These are phyloP conservation scores for Oryzias woworae DNA, from an alignment of 2,113 vertebrate genomes.

Conservation along the genomic window DNA sequence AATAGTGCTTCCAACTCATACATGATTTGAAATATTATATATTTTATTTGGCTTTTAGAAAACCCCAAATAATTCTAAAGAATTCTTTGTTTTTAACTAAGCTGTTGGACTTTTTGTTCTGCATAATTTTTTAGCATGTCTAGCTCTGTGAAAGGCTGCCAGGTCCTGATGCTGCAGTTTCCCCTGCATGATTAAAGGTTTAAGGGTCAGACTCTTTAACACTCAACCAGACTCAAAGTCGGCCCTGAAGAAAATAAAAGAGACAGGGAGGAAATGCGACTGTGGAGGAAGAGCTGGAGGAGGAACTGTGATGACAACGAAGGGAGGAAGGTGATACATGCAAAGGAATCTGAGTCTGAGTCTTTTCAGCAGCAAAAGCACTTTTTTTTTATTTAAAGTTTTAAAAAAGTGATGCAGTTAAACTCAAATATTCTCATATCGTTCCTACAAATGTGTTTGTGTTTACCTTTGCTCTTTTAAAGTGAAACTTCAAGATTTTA, in stretches of 20 bases:
- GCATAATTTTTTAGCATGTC: constrained; percentile 35
- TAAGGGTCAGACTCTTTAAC: constrained; percentile 44
- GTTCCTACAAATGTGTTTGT: too few species aligned
- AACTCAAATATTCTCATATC: not conserved
- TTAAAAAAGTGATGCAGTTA: not conserved
- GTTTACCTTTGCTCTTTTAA: too few species aligned
- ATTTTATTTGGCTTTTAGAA: too few species aligned
- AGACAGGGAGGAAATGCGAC: constrained; percentile 15
- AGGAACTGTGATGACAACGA: constrained; percentile 25
- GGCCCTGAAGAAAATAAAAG: constrained; percentile 27
- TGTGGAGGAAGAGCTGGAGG: constrained; percentile 8
- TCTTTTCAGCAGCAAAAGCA: not conserved
- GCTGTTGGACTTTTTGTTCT: constrained; percentile 22
- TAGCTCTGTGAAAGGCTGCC: constrained; percentile 55
- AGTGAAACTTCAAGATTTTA: too few species aligned
- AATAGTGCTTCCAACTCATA: too few species aligned
- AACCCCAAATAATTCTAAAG: too few species aligned
- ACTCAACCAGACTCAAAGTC: constrained; percentile 41
- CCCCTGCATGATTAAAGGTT: constrained; percentile 57
- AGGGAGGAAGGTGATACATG: constrained; percentile 14
- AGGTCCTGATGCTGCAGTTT: constrained; percentile 39
- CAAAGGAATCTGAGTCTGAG: not conserved
- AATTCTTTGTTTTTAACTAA: constrained; percentile 12
- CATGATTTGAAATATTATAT: too few species aligned
- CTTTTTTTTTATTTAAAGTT: constrained; percentile 6